These are phyloP conservation scores for Laodelphax striatellus DNA, from an alignment of 1,140 invertebrate species.

Conservation along the genomic window DNA sequence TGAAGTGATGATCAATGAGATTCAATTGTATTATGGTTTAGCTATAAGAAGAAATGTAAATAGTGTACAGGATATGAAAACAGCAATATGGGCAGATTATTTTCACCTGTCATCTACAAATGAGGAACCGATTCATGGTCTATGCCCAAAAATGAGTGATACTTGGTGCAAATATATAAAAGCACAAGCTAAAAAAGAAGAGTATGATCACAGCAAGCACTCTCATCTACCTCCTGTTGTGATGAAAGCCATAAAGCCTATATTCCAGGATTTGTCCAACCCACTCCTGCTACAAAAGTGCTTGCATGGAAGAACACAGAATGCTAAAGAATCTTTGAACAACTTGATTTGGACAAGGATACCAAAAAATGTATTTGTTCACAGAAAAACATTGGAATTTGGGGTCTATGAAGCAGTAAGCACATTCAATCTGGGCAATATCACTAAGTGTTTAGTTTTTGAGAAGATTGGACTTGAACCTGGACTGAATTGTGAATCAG, in stretches of 20 bases:
- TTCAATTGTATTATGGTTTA: constrained; percentile 15
- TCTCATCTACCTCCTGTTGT: constrained; percentile 4
- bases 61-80: constrained; percentile 11
- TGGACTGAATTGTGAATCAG: constrained; percentile 4
- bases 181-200: constrained; percentile 15
- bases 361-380: constrained; percentile 21
- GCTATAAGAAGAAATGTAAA: constrained; percentile 6
- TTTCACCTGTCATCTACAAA: constrained; percentile 14
- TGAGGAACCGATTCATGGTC: constrained; percentile 9
- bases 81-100: constrained; percentile 11
- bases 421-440: constrained; percentile 10
- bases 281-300: constrained; percentile 13
- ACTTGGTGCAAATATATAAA: constrained; percentile 27
- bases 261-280: constrained; percentile 16
- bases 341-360: constrained; percentile 19
- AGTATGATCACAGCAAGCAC: constrained; percentile 9
- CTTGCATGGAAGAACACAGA: constrained; percentile 18
- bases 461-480: constrained; percentile 1
- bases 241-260: constrained; percentile 15
- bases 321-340: constrained; percentile 21
- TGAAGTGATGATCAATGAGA: constrained; percentile 22
- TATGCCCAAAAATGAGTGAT: constrained; percentile 24
- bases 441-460: constrained; percentile 1
- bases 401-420: constrained; percentile 10
- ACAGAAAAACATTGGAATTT: constrained; percentile 16